These are phyloP conservation scores for Aleiodes sp. DNA, from an alignment of 1,140 invertebrate species.

Conservation along the genomic window DNA sequence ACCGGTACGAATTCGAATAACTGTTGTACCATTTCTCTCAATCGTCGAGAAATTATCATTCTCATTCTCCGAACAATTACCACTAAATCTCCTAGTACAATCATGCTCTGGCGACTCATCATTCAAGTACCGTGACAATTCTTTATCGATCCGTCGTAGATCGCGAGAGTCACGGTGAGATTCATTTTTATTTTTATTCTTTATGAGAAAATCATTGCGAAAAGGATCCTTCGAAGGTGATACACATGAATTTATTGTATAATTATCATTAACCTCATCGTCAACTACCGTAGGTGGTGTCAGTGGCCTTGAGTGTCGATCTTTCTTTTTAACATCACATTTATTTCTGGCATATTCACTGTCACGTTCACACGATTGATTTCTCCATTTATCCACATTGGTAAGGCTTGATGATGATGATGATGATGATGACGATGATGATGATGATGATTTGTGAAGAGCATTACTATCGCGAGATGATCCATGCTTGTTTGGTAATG, in stretches of 20 bases:
- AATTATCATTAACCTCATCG: conserved; percentile 31
- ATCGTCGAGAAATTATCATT: conserved; percentile 37
- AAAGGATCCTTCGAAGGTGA: conserved; percentile 19
- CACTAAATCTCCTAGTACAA: conserved; percentile 10
- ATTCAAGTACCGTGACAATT: conserved; percentile 28
- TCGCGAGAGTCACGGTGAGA: conserved; percentile 23
- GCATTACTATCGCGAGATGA: conserved; percentile 14
- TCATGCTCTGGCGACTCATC: conserved; percentile 38
- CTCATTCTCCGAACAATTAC: conserved; percentile 17
- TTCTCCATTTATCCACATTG: conserved; percentile 8
- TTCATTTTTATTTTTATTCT: conserved; percentile 1
- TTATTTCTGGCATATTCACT: conserved; percentile 4
- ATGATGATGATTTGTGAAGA: conserved; percentile 35
- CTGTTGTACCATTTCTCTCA: conserved; percentile 49
- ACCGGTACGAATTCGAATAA: conserved; percentile 46
- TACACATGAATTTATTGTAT: not conserved
- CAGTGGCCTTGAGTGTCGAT: conserved; percentile 53
- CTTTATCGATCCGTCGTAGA: conserved; percentile 21
- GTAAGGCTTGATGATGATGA: no score
- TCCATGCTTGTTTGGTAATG: conserved; percentile 4
- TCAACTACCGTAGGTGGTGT: conserved; percentile 44
- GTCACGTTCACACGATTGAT: conserved; percentile 13
- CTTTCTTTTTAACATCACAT: conserved; percentile 22
- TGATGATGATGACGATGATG: no score
- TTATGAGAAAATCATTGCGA: conserved; percentile 22